Conservation (phyloP, 2,113 vertebrate species). For the Nesogale talazaci region DNA sequence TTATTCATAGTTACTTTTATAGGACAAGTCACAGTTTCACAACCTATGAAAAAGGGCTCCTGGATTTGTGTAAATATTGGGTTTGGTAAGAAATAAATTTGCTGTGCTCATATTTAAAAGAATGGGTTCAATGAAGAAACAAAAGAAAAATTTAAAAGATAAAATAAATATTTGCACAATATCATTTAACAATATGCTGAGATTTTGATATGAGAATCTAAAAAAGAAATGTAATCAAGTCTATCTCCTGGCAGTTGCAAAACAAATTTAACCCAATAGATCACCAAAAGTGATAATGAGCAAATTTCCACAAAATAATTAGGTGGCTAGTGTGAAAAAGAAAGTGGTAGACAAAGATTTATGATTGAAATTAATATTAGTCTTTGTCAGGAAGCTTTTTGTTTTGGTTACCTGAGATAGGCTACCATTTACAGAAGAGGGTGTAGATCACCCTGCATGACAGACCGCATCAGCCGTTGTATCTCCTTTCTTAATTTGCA, state of each 20-base stretch:
- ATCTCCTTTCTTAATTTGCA: background rate
- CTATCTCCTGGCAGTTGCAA: no score
- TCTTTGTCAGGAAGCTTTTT: background rate
- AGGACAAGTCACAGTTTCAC: background rate
- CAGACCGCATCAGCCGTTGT: background rate
- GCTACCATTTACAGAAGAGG: background rate
- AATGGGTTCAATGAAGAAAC: background rate
- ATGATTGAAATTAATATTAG: background rate
- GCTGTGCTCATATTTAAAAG: background rate
- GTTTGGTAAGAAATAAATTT: background rate
- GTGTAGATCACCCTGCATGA: background rate
- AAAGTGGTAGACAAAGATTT: background rate
- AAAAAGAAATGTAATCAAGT: no score
- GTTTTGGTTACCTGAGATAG: background rate
- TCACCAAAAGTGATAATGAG: background rate
- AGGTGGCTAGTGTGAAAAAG: background rate
- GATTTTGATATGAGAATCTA: background rate
- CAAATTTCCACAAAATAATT: background rate
- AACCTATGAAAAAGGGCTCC: background rate
- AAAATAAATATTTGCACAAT: background rate
- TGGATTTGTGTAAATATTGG: background rate
- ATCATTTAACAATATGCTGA: background rate
- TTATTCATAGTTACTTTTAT: background rate
- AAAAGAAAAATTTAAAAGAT: background rate
- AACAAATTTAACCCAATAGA: background rate